phyloP scores from a whole-genome alignment of 2,888 invertebrate species.

The Phaedon cochleariae region DNA sequence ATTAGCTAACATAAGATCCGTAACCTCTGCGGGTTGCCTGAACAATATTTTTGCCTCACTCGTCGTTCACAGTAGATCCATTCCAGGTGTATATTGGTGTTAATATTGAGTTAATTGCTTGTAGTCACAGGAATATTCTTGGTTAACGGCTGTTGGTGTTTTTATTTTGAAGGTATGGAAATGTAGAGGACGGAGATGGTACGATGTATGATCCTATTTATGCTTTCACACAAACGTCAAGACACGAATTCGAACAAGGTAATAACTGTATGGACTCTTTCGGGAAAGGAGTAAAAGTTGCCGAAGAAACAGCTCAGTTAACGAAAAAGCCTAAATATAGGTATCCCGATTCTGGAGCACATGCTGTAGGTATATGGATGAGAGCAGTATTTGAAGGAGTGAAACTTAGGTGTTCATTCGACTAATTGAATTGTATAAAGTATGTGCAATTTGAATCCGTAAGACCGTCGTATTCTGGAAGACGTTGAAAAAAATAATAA shows the following conservation, averaged over 20 bases:
- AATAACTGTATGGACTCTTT: constrained; percentile 54
- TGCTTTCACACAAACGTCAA: constrained; percentile 48
- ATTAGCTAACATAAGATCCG: too few relatives aligned
- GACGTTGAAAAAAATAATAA: too few relatives aligned
- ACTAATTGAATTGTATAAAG: constrained; percentile 7
- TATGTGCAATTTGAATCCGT: too few relatives aligned
- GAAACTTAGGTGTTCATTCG: constrained; percentile 53
- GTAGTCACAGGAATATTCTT: too few relatives aligned
- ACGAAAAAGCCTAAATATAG: constrained; percentile 43
- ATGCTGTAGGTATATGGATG: constrained; percentile 69
- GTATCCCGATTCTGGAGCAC: constrained; percentile 69
- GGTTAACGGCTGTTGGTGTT: too few relatives aligned
- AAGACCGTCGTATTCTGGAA: too few relatives aligned
- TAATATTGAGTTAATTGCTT: too few relatives aligned
- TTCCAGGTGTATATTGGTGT: too few relatives aligned
- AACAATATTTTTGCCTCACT: too few relatives aligned
- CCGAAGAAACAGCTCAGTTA: constrained; percentile 55
- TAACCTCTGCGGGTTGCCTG: too few relatives aligned
- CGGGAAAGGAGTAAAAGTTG: constrained; percentile 57
- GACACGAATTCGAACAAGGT: constrained; percentile 43
- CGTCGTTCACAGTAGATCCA: too few relatives aligned
- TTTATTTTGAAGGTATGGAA: constrained; percentile 66
- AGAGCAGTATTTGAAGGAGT: constrained; percentile 64
- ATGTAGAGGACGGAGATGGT: constrained; percentile 69
- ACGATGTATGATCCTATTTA: constrained; percentile 68